These are phyloP conservation scores for Cabera pusaria DNA, from an alignment of 2,888 invertebrate genomes.

Conservation along the genomic window DNA sequence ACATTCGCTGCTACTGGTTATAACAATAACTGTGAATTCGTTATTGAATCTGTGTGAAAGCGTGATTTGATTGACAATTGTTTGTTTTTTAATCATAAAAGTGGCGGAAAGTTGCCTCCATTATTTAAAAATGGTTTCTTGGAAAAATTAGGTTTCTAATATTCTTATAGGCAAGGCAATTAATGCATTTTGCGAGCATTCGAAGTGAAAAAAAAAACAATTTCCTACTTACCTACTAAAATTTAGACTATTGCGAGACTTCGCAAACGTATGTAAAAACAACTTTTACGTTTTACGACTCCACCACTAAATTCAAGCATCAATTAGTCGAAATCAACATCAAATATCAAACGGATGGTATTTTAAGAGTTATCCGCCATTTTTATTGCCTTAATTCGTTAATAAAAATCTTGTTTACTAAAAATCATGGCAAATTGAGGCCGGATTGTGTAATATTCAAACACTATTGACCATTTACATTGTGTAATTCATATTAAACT, in stretches of 20 bases:
- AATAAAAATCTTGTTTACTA: constrained; percentile 35
- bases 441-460: constrained; percentile 35
- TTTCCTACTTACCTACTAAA: constrained; percentile 6
- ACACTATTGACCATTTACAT: constrained; percentile 23
- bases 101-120: constrained; percentile 4
- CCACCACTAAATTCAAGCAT: constrained; percentile 23
- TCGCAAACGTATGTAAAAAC: constrained; percentile 23
- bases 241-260: constrained; percentile 8
- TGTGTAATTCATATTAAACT: constrained; percentile 18
- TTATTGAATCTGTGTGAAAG: constrained; percentile 26
- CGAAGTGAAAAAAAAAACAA: no score
- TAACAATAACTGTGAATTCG: constrained; percentile 35
- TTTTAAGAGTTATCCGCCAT: constrained; percentile 30
- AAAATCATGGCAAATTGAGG: constrained; percentile 34
- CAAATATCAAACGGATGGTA: constrained; percentile 26
- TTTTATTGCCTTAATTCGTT: constrained; percentile 31
- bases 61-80: constrained; percentile 17
- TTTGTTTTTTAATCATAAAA: constrained; percentile 3
- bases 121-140: no score
- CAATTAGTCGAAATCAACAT: constrained; percentile 31
- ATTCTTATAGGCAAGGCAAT: no score
- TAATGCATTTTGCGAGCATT: no score
- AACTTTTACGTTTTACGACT: constrained; percentile 32
- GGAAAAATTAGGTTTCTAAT: no score
- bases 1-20: constrained; percentile 39